These are phyloP conservation scores for Paracanthobrama guichenoti DNA, from an alignment of 2,113 vertebrate genomes.

Conservation along the genomic window DNA sequence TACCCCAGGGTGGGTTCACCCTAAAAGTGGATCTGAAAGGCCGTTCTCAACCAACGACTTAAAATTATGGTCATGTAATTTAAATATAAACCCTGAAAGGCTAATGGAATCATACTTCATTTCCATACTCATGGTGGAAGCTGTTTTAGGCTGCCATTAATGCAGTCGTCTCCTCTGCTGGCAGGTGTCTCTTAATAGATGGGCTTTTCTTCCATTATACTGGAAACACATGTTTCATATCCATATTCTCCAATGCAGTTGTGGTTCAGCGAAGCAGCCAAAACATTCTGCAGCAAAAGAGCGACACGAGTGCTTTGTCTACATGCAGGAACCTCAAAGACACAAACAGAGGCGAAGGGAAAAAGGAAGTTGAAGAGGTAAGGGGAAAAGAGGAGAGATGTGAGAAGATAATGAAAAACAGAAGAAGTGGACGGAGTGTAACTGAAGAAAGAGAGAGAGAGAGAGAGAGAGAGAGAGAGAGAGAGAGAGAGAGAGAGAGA, in stretches of 20 bases:
- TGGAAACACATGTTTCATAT: conserved; percentile 53
- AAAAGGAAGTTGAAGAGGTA: conserved; percentile 31
- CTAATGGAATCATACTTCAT: conserved; percentile 37
- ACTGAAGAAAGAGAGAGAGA: conserved; percentile 30
- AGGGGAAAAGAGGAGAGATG: conserved; percentile 16
- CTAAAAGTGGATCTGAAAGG: conserved; percentile 39
- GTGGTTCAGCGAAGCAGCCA: conserved; percentile 40
- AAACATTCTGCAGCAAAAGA: conserved; percentile 19
- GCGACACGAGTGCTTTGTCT: conserved; percentile 25
- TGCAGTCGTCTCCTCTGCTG: conserved; percentile 37
- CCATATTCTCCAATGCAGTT: conserved; percentile 35
- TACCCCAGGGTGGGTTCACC: conserved; percentile 12
- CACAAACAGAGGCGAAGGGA: neutral
- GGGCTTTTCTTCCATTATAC: conserved; percentile 24
- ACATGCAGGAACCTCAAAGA: conserved; percentile 40
- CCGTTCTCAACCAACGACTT: conserved; percentile 16
- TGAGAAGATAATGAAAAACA: conserved; percentile 27
- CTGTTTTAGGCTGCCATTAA: conserved; percentile 44
- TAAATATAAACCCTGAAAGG: conserved; percentile 43
- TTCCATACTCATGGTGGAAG: conserved; percentile 27
- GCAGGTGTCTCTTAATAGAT: conserved; percentile 52
- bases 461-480: conserved; percentile 34
- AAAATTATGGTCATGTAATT: conserved; percentile 40
- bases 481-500: conserved; percentile 29
- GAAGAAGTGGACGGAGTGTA: neutral